phyloP scores from a whole-genome alignment of 2,113 vertebrate species.

The Prolemur simus region DNA sequence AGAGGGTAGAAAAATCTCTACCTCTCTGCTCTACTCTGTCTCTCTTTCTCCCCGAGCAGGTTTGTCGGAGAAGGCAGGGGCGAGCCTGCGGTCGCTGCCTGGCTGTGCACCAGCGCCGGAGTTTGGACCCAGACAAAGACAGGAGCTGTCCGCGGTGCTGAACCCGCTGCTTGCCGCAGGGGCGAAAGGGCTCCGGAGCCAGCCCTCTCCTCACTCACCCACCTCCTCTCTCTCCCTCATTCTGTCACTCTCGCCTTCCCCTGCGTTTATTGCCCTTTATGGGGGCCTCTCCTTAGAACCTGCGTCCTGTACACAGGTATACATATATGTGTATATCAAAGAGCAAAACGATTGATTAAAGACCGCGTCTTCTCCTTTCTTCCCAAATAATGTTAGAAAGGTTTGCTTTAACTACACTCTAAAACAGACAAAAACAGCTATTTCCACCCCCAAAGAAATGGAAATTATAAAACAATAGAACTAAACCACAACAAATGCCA shows the following conservation, averaged over 20 bases:
- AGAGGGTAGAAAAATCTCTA: neutral
- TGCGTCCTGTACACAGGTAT: neutral
- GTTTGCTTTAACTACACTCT: neutral
- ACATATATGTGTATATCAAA: neutral
- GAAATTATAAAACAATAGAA: neutral
- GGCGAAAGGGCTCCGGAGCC: neutral
- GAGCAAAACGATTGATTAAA: conserved; percentile 48
- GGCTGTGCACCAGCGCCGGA: neutral
- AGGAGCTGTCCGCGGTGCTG: conserved; percentile 80
- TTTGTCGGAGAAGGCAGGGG: neutral
- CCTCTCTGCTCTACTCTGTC: neutral
- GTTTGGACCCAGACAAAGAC: conserved; percentile 36
- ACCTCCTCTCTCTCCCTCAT: neutral
- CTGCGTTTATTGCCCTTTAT: neutral
- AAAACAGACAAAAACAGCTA: neutral
- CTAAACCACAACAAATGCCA: neutral
- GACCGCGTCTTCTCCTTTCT: conserved; percentile 54
- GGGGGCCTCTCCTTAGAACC: neutral
- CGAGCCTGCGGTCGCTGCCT: neutral
- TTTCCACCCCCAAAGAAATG: neutral
- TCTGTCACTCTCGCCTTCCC: neutral
- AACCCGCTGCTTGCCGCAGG: neutral
- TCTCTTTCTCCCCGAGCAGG: conserved; percentile 25
- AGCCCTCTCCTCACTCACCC: neutral
- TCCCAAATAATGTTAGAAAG: neutral